phyloP scores from a whole-genome alignment of 1,140 invertebrate species.

The Thalassaphorura encarpata region DNA sequence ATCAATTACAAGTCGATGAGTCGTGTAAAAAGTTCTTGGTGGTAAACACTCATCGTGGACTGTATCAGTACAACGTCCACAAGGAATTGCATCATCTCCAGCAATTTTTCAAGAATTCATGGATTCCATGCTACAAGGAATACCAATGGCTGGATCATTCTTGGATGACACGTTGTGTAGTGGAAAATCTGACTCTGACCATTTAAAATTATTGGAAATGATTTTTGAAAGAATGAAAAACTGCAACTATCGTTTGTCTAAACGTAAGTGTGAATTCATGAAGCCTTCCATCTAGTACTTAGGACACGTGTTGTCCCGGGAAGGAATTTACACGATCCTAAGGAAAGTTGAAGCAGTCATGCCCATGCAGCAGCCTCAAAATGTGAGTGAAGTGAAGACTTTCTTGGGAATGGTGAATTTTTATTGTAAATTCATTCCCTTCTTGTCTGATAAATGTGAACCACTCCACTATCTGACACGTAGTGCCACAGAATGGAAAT shows the following conservation, averaged over 20 bases:
- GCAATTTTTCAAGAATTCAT: conserved; percentile 41
- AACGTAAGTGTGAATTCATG: conserved; percentile 24
- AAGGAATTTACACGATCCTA: conserved; percentile 8
- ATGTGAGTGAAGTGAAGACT: conserved; percentile 1
- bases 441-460: background rate
- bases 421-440: conserved; percentile 9
- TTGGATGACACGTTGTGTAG: conserved; percentile 36
- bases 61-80: conserved; percentile 41
- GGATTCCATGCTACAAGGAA: conserved; percentile 34
- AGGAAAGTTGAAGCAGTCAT: conserved; percentile 6
- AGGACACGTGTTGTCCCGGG: background rate
- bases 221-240: conserved; percentile 29
- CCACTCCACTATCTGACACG: conserved; percentile 34
- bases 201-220: conserved; percentile 24
- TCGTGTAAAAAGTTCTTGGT: conserved; percentile 12
- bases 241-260: conserved; percentile 20
- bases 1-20: conserved; percentile 37
- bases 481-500: background rate
- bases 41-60: conserved; percentile 39
- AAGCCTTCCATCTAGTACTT: conserved; percentile 25
- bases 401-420: conserved; percentile 8
- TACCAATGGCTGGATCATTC: conserved; percentile 26
- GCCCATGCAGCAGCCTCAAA: conserved; percentile 4
- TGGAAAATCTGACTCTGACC: conserved; percentile 24
- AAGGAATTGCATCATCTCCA: conserved; percentile 40